A percentile compares a stretch with the other conserved stretches of the same genome.
Conservation (phyloP, 1,140 invertebrate species). For the Cyrtorhinus lividipennis region DNA sequence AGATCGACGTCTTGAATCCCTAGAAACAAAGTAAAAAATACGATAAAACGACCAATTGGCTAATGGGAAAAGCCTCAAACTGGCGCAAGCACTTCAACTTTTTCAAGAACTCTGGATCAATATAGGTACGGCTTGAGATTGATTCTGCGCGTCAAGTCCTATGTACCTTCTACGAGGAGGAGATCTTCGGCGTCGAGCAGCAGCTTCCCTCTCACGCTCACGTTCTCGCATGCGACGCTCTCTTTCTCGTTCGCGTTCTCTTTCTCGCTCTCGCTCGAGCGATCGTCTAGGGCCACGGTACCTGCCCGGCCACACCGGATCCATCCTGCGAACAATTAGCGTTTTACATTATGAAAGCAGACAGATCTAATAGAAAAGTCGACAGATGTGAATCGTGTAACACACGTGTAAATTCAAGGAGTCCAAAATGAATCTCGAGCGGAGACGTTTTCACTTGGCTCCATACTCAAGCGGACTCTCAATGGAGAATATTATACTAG, state of each 20-base stretch:
- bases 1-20: constrained; percentile 21
- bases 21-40: neutral
- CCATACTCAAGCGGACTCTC: too few species aligned
- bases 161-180: constrained; percentile 19
- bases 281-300: constrained; percentile 27
- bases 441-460: too few species aligned
- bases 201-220: constrained; percentile 17
- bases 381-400: neutral
- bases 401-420: too few species aligned
- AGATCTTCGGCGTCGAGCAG: constrained; percentile 9
- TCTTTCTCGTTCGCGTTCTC: constrained; percentile 25
- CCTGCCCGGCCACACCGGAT: constrained; percentile 31
- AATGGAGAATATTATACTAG: too few species aligned
- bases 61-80: too few species aligned
- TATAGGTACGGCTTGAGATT: too few species aligned
- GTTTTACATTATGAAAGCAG: neutral
- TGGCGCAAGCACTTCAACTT: too few species aligned
- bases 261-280: constrained; percentile 24
- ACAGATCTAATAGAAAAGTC: neutral
- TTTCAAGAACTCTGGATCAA: too few species aligned
- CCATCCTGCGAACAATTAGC: constrained; percentile 27
- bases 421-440: too few species aligned
- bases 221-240: constrained; percentile 18
- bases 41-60: neutral
- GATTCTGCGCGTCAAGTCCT: too few species aligned